These are phyloP conservation scores for Australoheros scitulus DNA, from an alignment of 2,113 vertebrate species.

Conservation along the genomic window DNA sequence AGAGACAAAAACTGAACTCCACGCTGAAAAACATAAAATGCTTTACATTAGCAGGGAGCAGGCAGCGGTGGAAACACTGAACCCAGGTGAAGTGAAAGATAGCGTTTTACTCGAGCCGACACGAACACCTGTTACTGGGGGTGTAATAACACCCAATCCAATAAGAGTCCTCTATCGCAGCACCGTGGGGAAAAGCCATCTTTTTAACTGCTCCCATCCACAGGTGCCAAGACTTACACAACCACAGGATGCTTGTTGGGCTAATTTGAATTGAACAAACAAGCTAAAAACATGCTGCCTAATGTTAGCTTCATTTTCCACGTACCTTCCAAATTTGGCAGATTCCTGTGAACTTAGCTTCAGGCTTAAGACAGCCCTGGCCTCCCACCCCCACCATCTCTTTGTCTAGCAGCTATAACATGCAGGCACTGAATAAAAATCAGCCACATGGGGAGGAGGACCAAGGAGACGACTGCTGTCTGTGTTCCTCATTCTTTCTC, in stretches of 20 bases:
- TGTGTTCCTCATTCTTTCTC: background rate
- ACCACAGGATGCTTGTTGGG: background rate
- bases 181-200: background rate
- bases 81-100: background rate
- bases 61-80: background rate
- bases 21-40: conserved; percentile 18
- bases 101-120: background rate
- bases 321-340: background rate
- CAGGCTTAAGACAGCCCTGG: background rate
- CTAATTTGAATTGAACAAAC: background rate
- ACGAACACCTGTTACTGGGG: background rate
- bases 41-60: background rate
- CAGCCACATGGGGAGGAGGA: background rate
- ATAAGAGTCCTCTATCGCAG: background rate
- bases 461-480: background rate
- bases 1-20: conserved; percentile 46
- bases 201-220: background rate
- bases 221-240: background rate
- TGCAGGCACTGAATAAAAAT: background rate
- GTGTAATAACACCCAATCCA: conserved; percentile 6
- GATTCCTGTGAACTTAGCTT: background rate
- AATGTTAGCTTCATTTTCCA: background rate
- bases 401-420: background rate
- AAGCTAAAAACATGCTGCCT: background rate
- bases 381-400: background rate